phyloP scores from a whole-genome alignment of 2,113 vertebrate species.

The Petrocephalus zakoni region DNA sequence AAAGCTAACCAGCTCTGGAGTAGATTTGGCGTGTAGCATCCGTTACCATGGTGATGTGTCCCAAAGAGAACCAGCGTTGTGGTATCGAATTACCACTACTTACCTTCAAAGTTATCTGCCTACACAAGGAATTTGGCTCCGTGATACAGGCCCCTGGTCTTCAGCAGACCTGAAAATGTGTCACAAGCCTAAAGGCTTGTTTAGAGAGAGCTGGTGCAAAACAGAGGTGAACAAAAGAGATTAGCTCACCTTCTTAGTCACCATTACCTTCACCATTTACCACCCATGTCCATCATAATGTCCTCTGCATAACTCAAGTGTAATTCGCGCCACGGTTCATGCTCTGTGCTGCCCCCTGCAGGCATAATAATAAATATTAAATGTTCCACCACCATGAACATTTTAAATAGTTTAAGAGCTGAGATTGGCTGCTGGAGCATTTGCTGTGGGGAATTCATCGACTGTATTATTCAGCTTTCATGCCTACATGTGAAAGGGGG shows the following conservation, averaged over 20 bases:
- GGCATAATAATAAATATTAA: background rate
- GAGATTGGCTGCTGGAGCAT: background rate
- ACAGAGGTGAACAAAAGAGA: background rate
- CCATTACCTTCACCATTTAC: background rate
- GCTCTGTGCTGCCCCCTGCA: constrained; percentile 9
- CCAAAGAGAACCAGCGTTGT: background rate
- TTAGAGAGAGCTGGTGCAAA: background rate
- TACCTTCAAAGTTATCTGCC: background rate
- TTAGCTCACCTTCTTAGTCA: background rate
- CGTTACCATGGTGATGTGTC: background rate
- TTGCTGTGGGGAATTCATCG: background rate
- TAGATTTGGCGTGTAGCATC: background rate
- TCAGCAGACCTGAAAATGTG: background rate
- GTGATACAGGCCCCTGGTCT: background rate
- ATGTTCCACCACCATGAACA: background rate
- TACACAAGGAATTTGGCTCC: background rate
- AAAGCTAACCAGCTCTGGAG: background rate
- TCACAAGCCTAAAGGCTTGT: background rate
- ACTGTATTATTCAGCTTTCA: background rate
- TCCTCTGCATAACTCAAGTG: background rate
- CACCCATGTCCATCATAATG: background rate
- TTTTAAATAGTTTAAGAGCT: background rate
- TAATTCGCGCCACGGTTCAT: background rate
- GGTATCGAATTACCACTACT: background rate
- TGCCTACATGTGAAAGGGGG: background rate